Evolutionary conservation across 2,888 invertebrate species (phyloP), one percentile per base, ranked within the genome.

Genomic region (Troides oblongomaculatus): DNA sequence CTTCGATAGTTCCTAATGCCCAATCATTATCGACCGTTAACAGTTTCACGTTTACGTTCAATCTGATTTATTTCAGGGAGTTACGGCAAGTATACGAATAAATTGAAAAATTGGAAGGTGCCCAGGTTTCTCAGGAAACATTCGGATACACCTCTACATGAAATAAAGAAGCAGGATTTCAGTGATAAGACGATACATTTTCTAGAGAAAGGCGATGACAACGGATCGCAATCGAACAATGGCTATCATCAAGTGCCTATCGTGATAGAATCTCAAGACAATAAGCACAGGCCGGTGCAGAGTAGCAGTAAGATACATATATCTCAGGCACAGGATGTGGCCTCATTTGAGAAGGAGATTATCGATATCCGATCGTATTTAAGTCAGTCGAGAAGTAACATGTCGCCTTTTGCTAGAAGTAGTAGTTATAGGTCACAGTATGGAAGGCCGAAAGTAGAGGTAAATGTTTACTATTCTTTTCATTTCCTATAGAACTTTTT

Each of bases 311-410:
- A 93, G 74, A 86, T 94, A 69, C 90, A 92, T 73, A 88, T 93
- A 61, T 93, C 93, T 0, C 89, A 88, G 2, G 86, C 84, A 12
- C 90, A 90, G 64, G 93, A 93, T 64, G 79, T 81, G 75, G 93
- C 93, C 25, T 92, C 93, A 71, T 94, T 94, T 73, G 94, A 94
- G 73, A 90, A 86, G 72, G 95, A 96, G 79, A 93, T 94, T 39
- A 95, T 96, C 71, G 96, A 96, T 78, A 94, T 96, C 59, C 93
- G 95, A 75, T 95, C 95, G 17, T 96, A 96, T 78, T 93, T 96
- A 73, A 95, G 95, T 76, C 96, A 96, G 80, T 96, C 96, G 3
- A 88, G 96, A 72, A 95, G 95, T 81, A 96, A 96, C 78, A 95
- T 96, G 82, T 94, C 95, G 17, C 94, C 95, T 2, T 96, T 96